Percentiles rank a stretch among this genome's conserved stretches.
These are phyloP conservation scores for Platichthys flesus DNA, from an alignment of 2,113 vertebrate genomes.

Conservation along the genomic window DNA sequence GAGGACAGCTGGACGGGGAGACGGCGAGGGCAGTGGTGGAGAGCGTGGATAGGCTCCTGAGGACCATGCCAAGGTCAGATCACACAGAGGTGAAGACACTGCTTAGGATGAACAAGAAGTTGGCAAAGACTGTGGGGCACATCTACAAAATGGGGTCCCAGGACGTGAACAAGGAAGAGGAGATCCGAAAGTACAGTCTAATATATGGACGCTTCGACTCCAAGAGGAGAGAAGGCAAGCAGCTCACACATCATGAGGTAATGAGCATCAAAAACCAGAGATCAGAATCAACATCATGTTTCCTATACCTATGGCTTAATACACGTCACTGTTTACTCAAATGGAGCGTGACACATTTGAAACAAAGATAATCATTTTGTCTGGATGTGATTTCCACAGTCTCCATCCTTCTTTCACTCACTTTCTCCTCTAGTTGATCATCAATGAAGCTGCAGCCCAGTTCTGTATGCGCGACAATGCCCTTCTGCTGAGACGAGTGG, in stretches of 20 bases:
- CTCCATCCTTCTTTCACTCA: slow-evolving; percentile 17
- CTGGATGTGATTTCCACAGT: background rate
- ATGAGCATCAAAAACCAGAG: slow-evolving; percentile 43
- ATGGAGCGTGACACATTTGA: background rate
- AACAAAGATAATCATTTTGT: slow-evolving; percentile 9
- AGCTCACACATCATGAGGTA: slow-evolving; percentile 96
- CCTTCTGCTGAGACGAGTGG: slow-evolving; percentile 91
- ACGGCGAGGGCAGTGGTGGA: slow-evolving; percentile 88
- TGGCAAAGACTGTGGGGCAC: slow-evolving; percentile 93
- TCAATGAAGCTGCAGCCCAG: slow-evolving; percentile 96
- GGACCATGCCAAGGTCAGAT: slow-evolving; percentile 88
- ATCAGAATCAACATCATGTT: background rate
- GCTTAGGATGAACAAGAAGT: slow-evolving; percentile 94
- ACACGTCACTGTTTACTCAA: background rate
- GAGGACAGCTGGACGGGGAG: slow-evolving; percentile 87
- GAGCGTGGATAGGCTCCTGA: slow-evolving; percentile 89
- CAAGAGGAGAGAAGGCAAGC: slow-evolving; percentile 93
- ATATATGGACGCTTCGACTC: slow-evolving; percentile 96
- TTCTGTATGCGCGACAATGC: slow-evolving; percentile 96
- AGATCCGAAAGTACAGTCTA: slow-evolving; percentile 94
- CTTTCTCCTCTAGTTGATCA: slow-evolving; percentile 87
- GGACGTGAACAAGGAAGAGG: slow-evolving; percentile 90
- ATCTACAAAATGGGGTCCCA: slow-evolving; percentile 92
- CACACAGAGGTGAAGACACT: slow-evolving; percentile 87
- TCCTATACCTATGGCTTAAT: background rate